A percentile compares a stretch with the other conserved stretches of the same genome.
Conservation (phyloP, 2,797 vertebrate genomes). For the Halcyon chelicuti region DNA sequence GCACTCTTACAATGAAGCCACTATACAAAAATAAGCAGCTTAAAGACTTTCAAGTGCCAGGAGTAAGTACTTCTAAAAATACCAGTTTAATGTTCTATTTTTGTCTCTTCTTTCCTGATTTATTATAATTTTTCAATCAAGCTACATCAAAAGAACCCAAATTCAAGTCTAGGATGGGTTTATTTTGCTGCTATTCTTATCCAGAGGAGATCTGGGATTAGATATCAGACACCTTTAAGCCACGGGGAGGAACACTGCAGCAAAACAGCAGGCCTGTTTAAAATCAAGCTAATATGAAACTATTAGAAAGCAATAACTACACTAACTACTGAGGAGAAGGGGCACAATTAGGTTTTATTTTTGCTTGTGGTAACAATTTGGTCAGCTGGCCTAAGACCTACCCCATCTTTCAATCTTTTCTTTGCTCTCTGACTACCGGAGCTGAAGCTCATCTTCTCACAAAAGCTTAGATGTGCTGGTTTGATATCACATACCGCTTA, state of each 20-base stretch:
- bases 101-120: background rate
- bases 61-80: background rate
- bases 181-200: background rate
- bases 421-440: background rate
- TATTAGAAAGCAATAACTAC: background rate
- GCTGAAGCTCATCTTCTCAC: background rate
- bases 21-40: slow-evolving; percentile 22
- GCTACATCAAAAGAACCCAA: background rate
- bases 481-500: background rate
- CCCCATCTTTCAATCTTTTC: background rate
- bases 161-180: background rate
- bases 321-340: background rate
- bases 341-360: background rate
- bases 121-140: background rate
- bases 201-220: background rate
- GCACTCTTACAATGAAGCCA: background rate
- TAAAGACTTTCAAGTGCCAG: background rate
- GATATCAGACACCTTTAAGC: background rate
- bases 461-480: background rate
- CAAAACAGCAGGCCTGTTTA: background rate
- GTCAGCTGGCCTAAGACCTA: rapidly evolving
- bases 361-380: background rate
- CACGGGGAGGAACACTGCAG: background rate
- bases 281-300: background rate
- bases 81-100: background rate